phyloP scores from a whole-genome alignment of 2,113 vertebrate genomes.

The Platysteira castanea region DNA sequence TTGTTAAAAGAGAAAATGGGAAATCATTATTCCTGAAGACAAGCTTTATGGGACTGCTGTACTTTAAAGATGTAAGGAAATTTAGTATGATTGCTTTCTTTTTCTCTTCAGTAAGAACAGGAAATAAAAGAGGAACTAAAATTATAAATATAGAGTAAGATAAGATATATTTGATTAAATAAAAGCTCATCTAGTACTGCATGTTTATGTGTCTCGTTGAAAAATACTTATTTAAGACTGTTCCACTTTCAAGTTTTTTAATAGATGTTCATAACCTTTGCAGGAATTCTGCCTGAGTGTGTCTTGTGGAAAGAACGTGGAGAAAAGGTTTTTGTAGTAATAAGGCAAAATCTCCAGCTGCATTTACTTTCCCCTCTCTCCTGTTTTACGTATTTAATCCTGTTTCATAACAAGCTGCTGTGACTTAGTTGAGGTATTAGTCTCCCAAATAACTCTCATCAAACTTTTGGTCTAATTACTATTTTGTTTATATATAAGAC shows the following conservation, averaged over 20 bases:
- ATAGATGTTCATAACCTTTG: background rate
- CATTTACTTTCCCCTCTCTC: background rate
- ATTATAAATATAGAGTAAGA: background rate
- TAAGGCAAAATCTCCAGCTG: conserved; percentile 2
- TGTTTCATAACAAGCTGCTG: conserved; percentile 5
- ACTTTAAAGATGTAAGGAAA: background rate
- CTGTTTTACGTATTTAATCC: background rate
- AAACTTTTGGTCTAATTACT: background rate
- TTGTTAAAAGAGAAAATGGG: background rate
- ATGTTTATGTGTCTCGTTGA: background rate
- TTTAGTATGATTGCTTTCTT: background rate
- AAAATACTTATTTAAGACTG: background rate
- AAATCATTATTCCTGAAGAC: background rate
- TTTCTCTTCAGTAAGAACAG: background rate
- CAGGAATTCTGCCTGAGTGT: background rate
- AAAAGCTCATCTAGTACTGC: background rate
- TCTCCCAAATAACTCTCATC: background rate
- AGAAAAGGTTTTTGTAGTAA: background rate
- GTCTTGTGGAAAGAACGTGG: background rate
- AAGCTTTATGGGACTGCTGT: background rate
- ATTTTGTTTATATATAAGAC: background rate
- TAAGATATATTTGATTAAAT: background rate
- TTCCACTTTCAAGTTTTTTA: background rate
- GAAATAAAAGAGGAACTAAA: background rate
- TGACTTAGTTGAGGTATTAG: background rate